Evolutionary conservation across 2,888 invertebrate species (phyloP).

Genomic region (Willowsia nigromaculata): DNA sequence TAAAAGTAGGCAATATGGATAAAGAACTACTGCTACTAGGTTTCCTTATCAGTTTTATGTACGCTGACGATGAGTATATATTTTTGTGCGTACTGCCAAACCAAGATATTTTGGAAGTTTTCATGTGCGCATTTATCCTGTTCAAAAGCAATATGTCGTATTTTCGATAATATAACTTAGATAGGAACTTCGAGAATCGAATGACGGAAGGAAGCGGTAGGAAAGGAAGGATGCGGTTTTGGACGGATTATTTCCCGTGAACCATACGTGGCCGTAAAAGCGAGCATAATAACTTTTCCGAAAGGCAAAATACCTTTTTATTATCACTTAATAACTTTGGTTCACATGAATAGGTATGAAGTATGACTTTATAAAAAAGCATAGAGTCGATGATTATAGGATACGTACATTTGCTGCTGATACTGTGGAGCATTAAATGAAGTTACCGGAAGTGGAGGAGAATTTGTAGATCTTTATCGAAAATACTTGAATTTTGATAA

Average conservation of each 20-base stretch:
- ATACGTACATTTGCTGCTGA: neutral
- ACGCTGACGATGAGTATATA: neutral
- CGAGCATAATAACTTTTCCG: neutral
- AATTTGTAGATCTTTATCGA: constrained; percentile 56
- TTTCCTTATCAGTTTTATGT: neutral
- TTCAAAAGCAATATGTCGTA: too few species aligned
- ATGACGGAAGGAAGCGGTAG: constrained; percentile 25
- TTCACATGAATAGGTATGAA: neutral
- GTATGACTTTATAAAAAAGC: neutral
- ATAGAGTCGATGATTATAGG: neutral
- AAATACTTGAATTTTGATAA: constrained; percentile 51
- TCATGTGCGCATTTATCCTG: too few species aligned
- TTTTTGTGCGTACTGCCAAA: too few species aligned
- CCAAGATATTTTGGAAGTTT: too few species aligned
- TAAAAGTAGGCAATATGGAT: constrained; percentile 33
- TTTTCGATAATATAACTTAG: too few species aligned
- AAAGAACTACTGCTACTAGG: constrained; percentile 50
- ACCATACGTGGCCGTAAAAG: neutral
- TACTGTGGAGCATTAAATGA: neutral
- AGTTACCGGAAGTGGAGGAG: constrained; percentile 50
- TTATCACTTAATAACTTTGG: constrained; percentile 42
- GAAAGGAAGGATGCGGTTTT: constrained; percentile 36
- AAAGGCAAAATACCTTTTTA: constrained; percentile 25
- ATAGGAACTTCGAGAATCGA: neutral
- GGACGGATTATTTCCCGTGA: neutral